Conservation (phyloP, 2,888 invertebrate genomes). For the Cloeon dipterum region DNA sequence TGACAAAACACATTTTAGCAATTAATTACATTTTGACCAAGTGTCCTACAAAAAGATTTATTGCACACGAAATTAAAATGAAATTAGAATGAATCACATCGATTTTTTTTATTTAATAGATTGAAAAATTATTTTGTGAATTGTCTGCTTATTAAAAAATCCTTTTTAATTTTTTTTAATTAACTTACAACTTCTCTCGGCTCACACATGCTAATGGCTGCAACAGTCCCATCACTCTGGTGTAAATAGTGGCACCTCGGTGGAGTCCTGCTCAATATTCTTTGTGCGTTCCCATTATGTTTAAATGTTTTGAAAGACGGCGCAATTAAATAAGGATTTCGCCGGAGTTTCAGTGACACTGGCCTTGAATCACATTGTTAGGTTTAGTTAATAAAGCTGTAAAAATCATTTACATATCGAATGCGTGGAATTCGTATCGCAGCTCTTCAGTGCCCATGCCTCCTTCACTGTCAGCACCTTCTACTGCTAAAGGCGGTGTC, state of each 20-base stretch:
- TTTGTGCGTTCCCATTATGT: constrained; percentile 19
- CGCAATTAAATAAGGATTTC: constrained; percentile 34
- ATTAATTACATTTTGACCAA: neutral
- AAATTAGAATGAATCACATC: no score
- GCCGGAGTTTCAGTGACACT: constrained; percentile 31
- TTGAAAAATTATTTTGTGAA: no score
- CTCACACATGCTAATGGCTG: constrained; percentile 42
- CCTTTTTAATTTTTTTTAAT: constrained; percentile 1
- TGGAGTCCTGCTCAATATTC: constrained; percentile 11
- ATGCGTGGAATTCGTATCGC: constrained; percentile 32
- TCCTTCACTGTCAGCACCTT: constrained; percentile 11
- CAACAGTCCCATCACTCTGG: constrained; percentile 27
- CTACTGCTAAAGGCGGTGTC: constrained; percentile 20
- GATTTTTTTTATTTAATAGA: no score
- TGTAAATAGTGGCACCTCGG: constrained; percentile 41
- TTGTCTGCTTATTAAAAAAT: constrained; percentile 3
- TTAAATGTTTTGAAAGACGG: constrained; percentile 36
- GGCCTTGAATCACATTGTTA: constrained; percentile 6
- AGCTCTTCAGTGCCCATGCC: constrained; percentile 21
- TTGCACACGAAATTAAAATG: constrained; percentile 1
- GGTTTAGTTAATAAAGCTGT: constrained; percentile 7
- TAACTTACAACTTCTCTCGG: constrained; percentile 34
- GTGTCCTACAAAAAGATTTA: no score
- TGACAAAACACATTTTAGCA: constrained; percentile 10
- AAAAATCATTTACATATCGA: constrained; percentile 25